Conservation (phyloP, 2,113 vertebrate genomes). For the Peromyscus californicus region DNA sequence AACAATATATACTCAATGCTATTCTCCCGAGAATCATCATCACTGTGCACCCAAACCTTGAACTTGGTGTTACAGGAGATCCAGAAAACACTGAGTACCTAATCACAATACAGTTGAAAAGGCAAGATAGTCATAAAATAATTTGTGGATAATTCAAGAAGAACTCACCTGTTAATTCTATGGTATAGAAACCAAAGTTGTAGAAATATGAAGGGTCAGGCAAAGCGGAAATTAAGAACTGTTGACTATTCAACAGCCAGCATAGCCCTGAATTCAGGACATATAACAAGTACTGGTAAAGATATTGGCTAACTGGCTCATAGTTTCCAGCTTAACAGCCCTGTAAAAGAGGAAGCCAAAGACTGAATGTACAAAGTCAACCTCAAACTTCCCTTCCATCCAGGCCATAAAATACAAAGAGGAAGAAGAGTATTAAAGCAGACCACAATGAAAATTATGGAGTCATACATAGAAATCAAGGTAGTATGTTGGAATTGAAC, state of each 20-base stretch:
- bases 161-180: not conserved
- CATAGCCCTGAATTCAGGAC: not conserved
- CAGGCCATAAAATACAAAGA: constrained; percentile 62
- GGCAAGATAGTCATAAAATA: constrained; percentile 19
- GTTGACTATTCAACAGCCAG: not conserved
- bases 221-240: constrained; percentile 20
- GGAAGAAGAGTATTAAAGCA: constrained; percentile 41
- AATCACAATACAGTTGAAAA: constrained; percentile 47
- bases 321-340: not conserved
- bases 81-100: constrained; percentile 3
- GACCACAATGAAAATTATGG: constrained; percentile 58
- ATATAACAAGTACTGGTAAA: constrained; percentile 39
- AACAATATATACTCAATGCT: not conserved
- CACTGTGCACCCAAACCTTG: not conserved
- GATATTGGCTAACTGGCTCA: not conserved
- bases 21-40: constrained; percentile 30
- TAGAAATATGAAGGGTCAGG: not conserved
- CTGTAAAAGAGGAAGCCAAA: constrained; percentile 55
- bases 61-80: not conserved
- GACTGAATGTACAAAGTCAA: constrained; percentile 53
- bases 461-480: constrained; percentile 38
- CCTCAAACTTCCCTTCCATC: constrained; percentile 49
- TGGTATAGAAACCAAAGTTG: not conserved
- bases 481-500: constrained; percentile 45
- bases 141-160: not conserved